Percentiles rank a stretch among this genome's conserved stretches.
phyloP scores from a whole-genome alignment of 2,113 vertebrate species.

The Sphaerodactylus townsendi region DNA sequence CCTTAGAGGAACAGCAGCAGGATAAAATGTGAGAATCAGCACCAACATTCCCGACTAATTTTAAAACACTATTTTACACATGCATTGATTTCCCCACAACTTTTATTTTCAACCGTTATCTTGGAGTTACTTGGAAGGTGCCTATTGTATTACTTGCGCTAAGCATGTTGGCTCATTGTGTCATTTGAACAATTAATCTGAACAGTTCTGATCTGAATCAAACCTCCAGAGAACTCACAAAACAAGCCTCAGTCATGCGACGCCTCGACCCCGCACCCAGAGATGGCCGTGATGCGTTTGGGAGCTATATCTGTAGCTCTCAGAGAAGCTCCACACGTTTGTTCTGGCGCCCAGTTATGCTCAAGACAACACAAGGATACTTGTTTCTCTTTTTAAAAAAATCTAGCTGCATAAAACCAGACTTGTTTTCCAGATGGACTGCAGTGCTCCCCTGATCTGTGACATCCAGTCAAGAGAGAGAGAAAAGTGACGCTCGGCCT shows the following conservation, averaged over 20 bases:
- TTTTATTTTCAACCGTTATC: not conserved
- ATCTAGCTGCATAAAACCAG: slow-evolving; percentile 50
- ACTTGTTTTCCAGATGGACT: slow-evolving; percentile 65
- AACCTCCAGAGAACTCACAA: not conserved
- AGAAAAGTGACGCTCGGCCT: slow-evolving; percentile 28
- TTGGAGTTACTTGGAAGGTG: not conserved
- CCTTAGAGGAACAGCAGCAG: no score
- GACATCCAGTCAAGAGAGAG: slow-evolving; percentile 18
- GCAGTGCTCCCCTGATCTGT: slow-evolving; percentile 49
- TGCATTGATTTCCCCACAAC: no score
- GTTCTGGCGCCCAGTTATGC: slow-evolving; percentile 53
- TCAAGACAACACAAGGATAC: slow-evolving; percentile 68
- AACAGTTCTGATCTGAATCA: not conserved
- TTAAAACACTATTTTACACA: no score
- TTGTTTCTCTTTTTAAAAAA: slow-evolving; percentile 51
- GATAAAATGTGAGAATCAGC: not conserved
- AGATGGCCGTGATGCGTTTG: not conserved
- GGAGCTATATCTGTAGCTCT: slow-evolving; percentile 28
- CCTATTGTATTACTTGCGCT: not conserved
- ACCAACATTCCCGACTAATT: no score
- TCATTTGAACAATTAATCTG: not conserved
- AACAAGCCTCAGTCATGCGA: not conserved
- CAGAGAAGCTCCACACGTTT: slow-evolving; percentile 39
- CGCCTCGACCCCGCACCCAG: not conserved
- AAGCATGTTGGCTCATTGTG: not conserved